Percentiles rank a stretch among this genome's conserved stretches.
phyloP scores from a whole-genome alignment of 2,888 invertebrate genomes.

The Latrodectus elegans region DNA sequence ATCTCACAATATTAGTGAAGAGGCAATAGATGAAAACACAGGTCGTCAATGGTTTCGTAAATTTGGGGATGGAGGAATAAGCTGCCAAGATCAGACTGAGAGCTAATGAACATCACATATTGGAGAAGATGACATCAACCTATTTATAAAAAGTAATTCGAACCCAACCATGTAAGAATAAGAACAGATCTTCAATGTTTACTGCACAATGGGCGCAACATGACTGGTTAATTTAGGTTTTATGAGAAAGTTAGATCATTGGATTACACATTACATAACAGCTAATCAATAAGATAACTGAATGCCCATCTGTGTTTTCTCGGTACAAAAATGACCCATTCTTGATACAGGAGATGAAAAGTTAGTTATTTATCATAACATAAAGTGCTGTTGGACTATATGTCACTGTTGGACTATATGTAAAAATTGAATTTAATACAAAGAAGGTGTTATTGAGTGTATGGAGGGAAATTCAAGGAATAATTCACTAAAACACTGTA shows the following conservation, averaged over 20 bases:
- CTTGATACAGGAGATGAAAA: slow-evolving; percentile 22
- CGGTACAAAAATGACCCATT: not conserved
- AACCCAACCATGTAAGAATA: slow-evolving; percentile 1
- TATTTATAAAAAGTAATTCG: slow-evolving; percentile 15
- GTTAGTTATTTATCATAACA: not conserved
- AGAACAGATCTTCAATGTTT: not conserved
- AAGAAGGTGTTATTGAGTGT: no score
- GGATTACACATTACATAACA: slow-evolving; percentile 1
- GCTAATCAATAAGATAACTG: slow-evolving; percentile 10
- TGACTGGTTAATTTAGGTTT: slow-evolving; percentile 8
- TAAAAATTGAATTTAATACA: no score
- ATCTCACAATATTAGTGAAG: slow-evolving; percentile 20
- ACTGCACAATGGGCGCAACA: no score
- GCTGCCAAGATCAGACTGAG: no score
- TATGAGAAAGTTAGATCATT: slow-evolving; percentile 4
- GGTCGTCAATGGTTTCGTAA: not conserved
- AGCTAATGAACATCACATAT: not conserved
- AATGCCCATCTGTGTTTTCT: slow-evolving; percentile 18
- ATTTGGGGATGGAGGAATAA: no score
- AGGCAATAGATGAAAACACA: no score
- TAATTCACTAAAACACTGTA: no score
- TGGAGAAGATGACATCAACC: not conserved
- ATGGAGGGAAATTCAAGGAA: no score
- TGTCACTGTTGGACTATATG: not conserved
- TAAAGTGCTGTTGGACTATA: slow-evolving; percentile 10